Base-by-base conservation (phyloP, 2,113 vertebrate species). In the Anser brachyrhynchus region DNA sequence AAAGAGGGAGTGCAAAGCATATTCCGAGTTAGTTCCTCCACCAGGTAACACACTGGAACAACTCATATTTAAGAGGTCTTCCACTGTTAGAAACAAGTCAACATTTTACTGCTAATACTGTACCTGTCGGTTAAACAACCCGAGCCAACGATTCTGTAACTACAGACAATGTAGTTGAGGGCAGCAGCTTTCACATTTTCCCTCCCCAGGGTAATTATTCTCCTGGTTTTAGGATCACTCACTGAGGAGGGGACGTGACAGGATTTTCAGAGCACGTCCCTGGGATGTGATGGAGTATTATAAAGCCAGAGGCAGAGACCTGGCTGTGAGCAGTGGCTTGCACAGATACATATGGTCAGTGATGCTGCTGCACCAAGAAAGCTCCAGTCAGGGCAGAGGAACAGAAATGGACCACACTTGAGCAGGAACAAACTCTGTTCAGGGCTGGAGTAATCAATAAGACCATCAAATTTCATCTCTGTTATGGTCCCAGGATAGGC, bases 11-110 rank as follows among this genome's bases (percentile, higher is more conserved):
- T 99, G 99, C 91, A 99, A 98, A 89, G 98, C 98, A 49, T 98
- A 98, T 97, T 99, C 99, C 43, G 98, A 98, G 94, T 99, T 99
- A 84, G 98, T 99, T 91, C 99, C 99, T 94, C 99, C 99, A 75
- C 98, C 99, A 65, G 98, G 98, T 90, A 99, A 96, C 7, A 98
- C 98, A 88, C 98, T 99, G 61, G 98, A 99, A 93, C 98, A 99
- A 88, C 98, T 98, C 97, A 99, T 98, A 95, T 98, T 98, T 97
- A 99, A 95, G 91, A 99, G 98, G 93, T 98, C 96, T 86, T 99
- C 98, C 98, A 99, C 99, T 99, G 97, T 93, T 79, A 94, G 78
- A 95, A 97, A 95, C 31, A 95, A 95, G 83, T 71, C 55, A 93
- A 95, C 72, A 93, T 75, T 93, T 93, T 90, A 91, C 58, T 93